Base-by-base conservation (phyloP, 2,113 vertebrate genomes). In the Pycnonotus jocosus region DNA sequence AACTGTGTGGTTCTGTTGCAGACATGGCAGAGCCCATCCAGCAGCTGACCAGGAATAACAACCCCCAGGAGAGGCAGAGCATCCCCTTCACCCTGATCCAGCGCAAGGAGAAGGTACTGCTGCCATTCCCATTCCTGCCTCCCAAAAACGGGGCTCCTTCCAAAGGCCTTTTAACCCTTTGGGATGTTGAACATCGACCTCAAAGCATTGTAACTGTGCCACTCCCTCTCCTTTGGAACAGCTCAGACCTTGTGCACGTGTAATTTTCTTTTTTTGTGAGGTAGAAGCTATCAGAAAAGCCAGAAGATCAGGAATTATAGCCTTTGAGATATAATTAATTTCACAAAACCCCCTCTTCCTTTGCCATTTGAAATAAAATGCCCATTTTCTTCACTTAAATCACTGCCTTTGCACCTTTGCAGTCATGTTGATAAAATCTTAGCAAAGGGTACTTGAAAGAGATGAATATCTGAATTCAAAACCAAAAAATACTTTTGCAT, bases 11-110 rank as follows among this genome's bases (percentile, higher is more conserved):
- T 74, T 57, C 27, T 40, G 27, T 94, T 83, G 92, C 98, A 99
- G 99, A 99, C 73, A 99, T 99, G 99, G 98, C 99, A 14, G 97
- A 98, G 81, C 99, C 99, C 22, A 99, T 99, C 73, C 98, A 99
- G 71, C 99, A 99, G 97, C 95, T 99, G 69, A 98, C 98, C 15
- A 97, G 94, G 70, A 99, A 99, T 12, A 98, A 99, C 92, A 96
- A 96, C 3, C 97, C 98, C 60, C 98, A 98, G 86, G 79, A 95
- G 35, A 97, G 98, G 42, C 98, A 99, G 86, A 94, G 16, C 2
- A 72, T 99, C 48, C 98, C 98, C 0, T 98, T 98, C 78, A 98
- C 98, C 0, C 96, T 99, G n/a, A 97, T 99, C 53, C 82, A 94
- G 86, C 97, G 98, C 91, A 99, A 98, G 91, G 98, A 99, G 57